These are phyloP conservation scores for Meloidogyne exigua DNA, from an alignment of 1,140 invertebrate species.

Conservation along the genomic window DNA sequence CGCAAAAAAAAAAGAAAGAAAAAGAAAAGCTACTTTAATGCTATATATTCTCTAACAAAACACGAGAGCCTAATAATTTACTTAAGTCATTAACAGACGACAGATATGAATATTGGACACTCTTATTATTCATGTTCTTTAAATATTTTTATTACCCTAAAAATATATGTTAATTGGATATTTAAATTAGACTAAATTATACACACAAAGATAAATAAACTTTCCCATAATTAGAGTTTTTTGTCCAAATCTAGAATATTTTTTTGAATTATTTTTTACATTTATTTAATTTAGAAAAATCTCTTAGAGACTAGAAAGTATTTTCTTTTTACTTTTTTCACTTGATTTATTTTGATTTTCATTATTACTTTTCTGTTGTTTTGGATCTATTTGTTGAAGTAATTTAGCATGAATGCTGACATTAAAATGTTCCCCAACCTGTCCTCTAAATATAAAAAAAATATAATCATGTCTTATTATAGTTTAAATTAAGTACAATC, in stretches of 20 bases:
- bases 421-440: slow-evolving; percentile 42
- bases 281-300: background rate
- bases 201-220: too few species aligned
- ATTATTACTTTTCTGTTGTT: slow-evolving; percentile 1
- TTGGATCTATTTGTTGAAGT: background rate
- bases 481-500: background rate
- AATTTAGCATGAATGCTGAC: slow-evolving; percentile 50
- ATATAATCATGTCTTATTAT: background rate
- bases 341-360: background rate
- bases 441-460: slow-evolving; percentile 45
- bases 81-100: too few species aligned
- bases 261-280: background rate
- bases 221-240: too few species aligned
- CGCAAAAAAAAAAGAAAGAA: background rate
- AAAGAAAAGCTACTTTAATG: background rate
- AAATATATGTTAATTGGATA: too few species aligned
- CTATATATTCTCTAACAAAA: too few species aligned
- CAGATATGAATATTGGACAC: too few species aligned
- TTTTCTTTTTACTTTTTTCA: background rate
- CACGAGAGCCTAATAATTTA: too few species aligned
- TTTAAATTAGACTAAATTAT: too few species aligned
- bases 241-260: too few species aligned
- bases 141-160: too few species aligned
- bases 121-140: too few species aligned
- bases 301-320: slow-evolving; percentile 1